Percentiles rank a stretch among this genome's conserved stretches.
Evolutionary conservation across 2,113 vertebrate genomes (phyloP).

Genomic region (Caranx ignobilis): DNA sequence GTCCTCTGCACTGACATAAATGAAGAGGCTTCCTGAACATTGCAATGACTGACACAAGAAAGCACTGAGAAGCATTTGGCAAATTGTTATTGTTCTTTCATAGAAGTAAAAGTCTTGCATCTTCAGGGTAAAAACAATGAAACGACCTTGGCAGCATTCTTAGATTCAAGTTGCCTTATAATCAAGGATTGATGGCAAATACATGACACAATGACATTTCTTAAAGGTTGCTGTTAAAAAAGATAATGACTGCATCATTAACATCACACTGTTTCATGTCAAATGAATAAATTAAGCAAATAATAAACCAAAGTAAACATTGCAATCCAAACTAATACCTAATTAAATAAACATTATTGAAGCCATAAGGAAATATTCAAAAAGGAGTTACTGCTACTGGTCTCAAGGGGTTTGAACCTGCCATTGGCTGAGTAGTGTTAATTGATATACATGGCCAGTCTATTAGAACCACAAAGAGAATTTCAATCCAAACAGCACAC

Average conservation of each 20-base stretch:
- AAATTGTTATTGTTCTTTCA: conserved; percentile 26
- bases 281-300: not conserved
- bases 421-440: conserved; percentile 88
- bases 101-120: not conserved
- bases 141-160: not conserved
- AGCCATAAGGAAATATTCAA: conserved; percentile 63
- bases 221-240: not conserved
- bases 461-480: conserved; percentile 95
- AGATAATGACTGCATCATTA: not conserved
- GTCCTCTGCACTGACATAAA: not conserved
- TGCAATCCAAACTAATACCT: conserved; percentile 10
- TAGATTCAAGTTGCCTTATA: not conserved
- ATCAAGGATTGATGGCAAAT: not conserved
- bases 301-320: not conserved
- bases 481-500: conserved; percentile 94
- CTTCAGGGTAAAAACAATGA: not conserved
- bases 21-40: conserved; percentile 6
- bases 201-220: not conserved
- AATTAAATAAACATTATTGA: conserved; percentile 60
- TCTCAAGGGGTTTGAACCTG: conserved; percentile 85
- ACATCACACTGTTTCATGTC: not conserved
- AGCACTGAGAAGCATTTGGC: not conserved
- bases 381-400: conserved; percentile 58
- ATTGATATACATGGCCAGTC: conserved; percentile 95
- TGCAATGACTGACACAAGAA: not conserved